Base-by-base conservation (phyloP, 2,113 vertebrate genomes). In the Clarias macrocephalus region DNA sequence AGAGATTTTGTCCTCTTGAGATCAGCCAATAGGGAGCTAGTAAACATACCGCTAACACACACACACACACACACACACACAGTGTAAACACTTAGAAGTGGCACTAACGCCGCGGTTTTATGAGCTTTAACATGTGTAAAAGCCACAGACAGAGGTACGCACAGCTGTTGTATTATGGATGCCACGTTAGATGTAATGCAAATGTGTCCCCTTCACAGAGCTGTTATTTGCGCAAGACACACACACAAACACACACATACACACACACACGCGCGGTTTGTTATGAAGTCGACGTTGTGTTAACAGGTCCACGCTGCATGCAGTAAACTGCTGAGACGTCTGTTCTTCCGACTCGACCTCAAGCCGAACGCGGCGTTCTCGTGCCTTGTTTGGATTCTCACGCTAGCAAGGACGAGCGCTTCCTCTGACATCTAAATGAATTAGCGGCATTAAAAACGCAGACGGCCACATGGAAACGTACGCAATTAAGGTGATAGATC, bases 401-500 rank as follows among this genome's bases (percentile, higher is more conserved):
- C 72, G 89, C 92, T 16, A 90, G 89, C 93, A 93, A 94, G 93
- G 93, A 93, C 93, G 91, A 89, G 90, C 86, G 92, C 92, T 93
- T 94, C 92, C 92, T 94, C 89, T 91, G 89, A 89, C 89, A 89
- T 93, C 88, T 93, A 92, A 93, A 95, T 94, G 92, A 90, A 95
- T 94, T 93, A 94, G 90, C 90, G 86, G 85, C 89, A 91, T 93
- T 90, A 91, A 92, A 91, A 79, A 90, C 91, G 89, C 84, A 90
- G 89, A 94, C 86, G 90, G 88, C 73, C 88, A 88, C 92, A 91
- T 93, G 91, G 90, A 94, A 94, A 91, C 92, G 92, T 88, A 93
- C 92, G 92, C 92, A 94, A 95, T 96, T 95, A 95, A 91, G 91
- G 92, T 95, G 95, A 95, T 93, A 91, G 92, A 95, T 95, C 92